Conservation (phyloP, 2,888 invertebrate genomes). For the Nephrotoma flavescens region DNA sequence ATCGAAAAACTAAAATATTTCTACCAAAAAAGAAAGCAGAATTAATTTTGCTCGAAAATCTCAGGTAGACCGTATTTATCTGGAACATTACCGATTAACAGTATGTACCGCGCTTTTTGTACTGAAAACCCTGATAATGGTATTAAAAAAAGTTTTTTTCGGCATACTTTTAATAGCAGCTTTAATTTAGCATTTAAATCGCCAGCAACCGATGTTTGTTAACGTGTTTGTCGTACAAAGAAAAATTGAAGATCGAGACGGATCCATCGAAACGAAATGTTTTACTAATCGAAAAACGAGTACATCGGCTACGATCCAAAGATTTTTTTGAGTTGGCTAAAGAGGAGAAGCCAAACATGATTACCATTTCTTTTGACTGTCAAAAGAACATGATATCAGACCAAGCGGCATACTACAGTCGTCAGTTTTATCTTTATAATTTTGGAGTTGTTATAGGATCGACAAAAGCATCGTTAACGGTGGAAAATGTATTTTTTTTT, state of each 20-base stretch:
- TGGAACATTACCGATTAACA: neutral
- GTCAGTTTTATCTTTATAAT: conserved; percentile 19
- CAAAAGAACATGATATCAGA: conserved; percentile 19
- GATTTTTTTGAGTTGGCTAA: conserved; percentile 15
- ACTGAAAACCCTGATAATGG: neutral
- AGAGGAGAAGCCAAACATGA: conserved; percentile 10
- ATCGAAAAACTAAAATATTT: neutral
- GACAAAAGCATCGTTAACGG: conserved; percentile 12
- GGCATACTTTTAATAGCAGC: conserved; percentile 11
- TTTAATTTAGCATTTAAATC: conserved; percentile 15
- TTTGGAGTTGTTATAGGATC: conserved; percentile 16
- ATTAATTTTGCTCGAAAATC: neutral
- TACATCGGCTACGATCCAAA: conserved; percentile 15
- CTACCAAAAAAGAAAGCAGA: neutral
- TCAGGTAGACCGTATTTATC: neutral
- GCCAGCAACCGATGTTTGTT: conserved; percentile 12
- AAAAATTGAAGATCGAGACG: conserved; percentile 8
- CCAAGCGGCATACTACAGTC: conserved; percentile 18
- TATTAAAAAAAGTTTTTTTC: conserved; percentile 11
- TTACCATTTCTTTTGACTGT: conserved; percentile 19
- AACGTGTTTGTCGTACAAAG: conserved; percentile 6
- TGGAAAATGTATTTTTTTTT: conserved; percentile 16
- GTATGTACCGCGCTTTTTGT: conserved; percentile 9
- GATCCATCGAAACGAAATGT: neutral
- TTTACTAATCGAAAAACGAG: conserved; percentile 8